Evolutionary conservation across 1,140 invertebrate genomes (phyloP).

Genomic region (Platyscapa corneri): DNA sequence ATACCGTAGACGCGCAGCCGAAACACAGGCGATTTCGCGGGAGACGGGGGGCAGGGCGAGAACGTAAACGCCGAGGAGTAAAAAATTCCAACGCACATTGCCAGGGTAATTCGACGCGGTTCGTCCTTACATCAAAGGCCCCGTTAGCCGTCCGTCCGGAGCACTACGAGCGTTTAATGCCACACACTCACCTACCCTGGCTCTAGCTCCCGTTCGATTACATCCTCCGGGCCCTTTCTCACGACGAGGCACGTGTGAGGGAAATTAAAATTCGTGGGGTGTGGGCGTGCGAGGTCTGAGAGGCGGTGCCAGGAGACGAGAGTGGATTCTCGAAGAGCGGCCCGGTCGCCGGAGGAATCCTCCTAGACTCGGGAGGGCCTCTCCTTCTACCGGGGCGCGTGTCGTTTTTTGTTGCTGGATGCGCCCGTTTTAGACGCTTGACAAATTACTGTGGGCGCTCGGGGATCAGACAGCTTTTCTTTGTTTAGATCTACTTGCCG

Average conservation of each 20-base stretch:
- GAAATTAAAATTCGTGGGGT: constrained; percentile 31
- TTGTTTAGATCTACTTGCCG: background rate
- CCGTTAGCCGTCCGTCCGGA: background rate
- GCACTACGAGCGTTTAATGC: background rate
- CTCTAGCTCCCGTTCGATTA: background rate
- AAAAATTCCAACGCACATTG: background rate
- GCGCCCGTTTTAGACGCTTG: background rate
- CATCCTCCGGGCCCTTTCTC: constrained; percentile 13
- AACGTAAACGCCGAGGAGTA: no score
- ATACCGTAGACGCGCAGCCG: background rate
- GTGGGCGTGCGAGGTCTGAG: constrained; percentile 21
- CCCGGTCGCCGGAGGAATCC: background rate
- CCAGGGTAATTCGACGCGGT: background rate
- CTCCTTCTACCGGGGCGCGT: background rate
- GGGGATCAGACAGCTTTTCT: background rate
- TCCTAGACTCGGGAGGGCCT: background rate
- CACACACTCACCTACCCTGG: background rate
- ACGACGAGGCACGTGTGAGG: constrained; percentile 1
- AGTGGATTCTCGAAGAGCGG: background rate
- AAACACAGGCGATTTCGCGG: no score
- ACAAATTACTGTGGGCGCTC: background rate
- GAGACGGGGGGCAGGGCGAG: background rate
- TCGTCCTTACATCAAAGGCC: background rate
- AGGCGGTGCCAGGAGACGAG: no score
- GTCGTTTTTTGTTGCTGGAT: background rate